Base-by-base conservation (phyloP, 2,888 invertebrate genomes). In the Bellardia bayeri region DNA sequence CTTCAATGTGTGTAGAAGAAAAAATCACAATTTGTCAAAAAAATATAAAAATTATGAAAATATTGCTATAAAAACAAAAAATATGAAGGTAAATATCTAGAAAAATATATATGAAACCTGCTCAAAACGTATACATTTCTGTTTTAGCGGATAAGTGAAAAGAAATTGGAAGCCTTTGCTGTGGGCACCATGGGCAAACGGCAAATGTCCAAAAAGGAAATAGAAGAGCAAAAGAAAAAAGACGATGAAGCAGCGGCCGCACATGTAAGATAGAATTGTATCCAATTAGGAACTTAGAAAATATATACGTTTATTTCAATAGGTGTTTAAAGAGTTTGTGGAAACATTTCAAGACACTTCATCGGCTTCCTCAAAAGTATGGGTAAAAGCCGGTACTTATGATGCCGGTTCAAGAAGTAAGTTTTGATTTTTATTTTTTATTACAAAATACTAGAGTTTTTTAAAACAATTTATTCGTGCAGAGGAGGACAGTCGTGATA, bases 361-460 rank as follows among this genome's bases (percentile, higher is more conserved):
- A 0, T 95, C 96, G 76, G 95, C 95, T 90, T 96, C 97, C 16
- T 96, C 96, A 5, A 99, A 99, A 94, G 97, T 99, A 63, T 99
- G 99, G 98, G 97, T 99, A 7, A 98, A 99, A 94, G 99, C 99
- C 82, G 99, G 98, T 78, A 98, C 98, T 0, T 99, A 99, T 91
- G 98, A 99, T 96, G 98, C 98, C 72, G 98, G 98, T 40, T 97
- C 97, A 88, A 95, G 98, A 94, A 97, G 98, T 97, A 94, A 95
- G 95, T 94, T 69, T 37, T 37, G 9, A 23, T 9, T 56, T 16
- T n/a, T 23, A 23, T 23, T 23, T 23, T 23, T 23, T 23, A 1
- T 23, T 1, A 23, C 23, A 23, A 23, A 23, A 23, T 0, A 23
- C 23, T 9, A 23, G 9, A 56, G 8, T 11, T 56, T 56, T 23